These are phyloP conservation scores for Ectobius pallidus DNA, from an alignment of 2,888 invertebrate species.

Conservation along the genomic window DNA sequence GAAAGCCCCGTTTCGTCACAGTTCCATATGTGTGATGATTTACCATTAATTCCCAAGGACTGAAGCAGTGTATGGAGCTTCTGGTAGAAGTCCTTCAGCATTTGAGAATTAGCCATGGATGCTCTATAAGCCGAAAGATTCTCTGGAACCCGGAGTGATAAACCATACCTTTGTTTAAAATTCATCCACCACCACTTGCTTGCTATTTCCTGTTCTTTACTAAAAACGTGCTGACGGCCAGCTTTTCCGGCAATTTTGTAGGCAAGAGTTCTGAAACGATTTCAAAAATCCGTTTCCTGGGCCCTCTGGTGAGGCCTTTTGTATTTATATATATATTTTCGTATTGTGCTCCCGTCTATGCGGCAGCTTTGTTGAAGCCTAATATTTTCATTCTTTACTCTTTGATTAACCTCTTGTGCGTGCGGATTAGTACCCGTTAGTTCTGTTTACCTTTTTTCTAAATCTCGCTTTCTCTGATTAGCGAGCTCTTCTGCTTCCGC, in stretches of 20 bases:
- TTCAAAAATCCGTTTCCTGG: no score
- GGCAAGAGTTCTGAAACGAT: constrained; percentile 10
- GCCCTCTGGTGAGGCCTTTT: no score
- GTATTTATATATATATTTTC: no score
- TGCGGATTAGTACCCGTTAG: no score
- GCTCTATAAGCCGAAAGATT: constrained; percentile 13
- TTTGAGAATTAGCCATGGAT: constrained; percentile 3
- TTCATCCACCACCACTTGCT: constrained; percentile 13
- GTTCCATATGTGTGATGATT: constrained; percentile 16
- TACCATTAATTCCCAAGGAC: neutral
- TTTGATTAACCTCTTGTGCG: no score
- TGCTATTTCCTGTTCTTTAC: neutral
- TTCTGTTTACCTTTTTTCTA: no score
- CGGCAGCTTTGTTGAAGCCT: no score
- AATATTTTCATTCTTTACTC: no score
- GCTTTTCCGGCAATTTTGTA: constrained; percentile 8
- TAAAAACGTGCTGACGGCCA: neutral
- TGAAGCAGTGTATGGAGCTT: neutral
- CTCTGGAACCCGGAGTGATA: constrained; percentile 11
- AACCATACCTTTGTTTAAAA: constrained; percentile 22
- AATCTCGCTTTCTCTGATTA: no score
- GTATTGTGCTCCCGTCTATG: no score
- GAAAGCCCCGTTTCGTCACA: constrained; percentile 15
- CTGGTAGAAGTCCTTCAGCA: constrained; percentile 10
- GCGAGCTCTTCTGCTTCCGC: no score